Evolutionary conservation across 2,888 invertebrate genomes (phyloP).

Genomic region (Agrotis ipsilon): DNA sequence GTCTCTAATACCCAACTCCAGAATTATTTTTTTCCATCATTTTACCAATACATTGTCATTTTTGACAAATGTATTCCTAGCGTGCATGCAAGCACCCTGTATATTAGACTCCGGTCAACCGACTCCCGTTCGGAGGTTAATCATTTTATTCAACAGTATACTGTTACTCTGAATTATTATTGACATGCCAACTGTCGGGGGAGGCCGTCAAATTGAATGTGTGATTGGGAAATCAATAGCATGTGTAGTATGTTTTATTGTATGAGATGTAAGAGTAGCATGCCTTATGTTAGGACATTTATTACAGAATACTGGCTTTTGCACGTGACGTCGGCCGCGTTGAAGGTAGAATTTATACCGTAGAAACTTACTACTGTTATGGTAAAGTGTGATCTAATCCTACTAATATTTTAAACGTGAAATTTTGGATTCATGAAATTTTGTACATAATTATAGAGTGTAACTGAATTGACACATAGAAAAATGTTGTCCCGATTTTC

Average conservation of each 20-base stretch:
- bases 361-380: too few species aligned
- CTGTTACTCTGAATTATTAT: conserved; percentile 88
- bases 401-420: too few species aligned
- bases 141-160: conserved; percentile 90
- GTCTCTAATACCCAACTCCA: not conserved
- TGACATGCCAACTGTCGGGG: conserved; percentile 88
- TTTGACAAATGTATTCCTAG: conserved; percentile 62
- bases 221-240: conserved; percentile 84
- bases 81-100: conserved; percentile 65
- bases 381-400: too few species aligned
- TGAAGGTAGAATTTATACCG: too few species aligned
- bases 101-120: conserved; percentile 66
- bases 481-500: too few species aligned
- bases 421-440: too few species aligned
- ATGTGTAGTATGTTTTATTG: conserved; percentile 17
- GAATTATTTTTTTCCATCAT: conserved; percentile 21
- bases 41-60: conserved; percentile 33
- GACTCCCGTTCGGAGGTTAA: conserved; percentile 82
- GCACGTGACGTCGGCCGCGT: too few species aligned
- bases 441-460: too few species aligned
- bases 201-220: conserved; percentile 79
- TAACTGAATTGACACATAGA: too few species aligned
- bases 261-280: not conserved
- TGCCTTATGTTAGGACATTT: not conserved
- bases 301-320: too few species aligned